These are phyloP conservation scores for Branchinecta lindahli DNA, from an alignment of 1,140 invertebrate species.

Conservation along the genomic window DNA sequence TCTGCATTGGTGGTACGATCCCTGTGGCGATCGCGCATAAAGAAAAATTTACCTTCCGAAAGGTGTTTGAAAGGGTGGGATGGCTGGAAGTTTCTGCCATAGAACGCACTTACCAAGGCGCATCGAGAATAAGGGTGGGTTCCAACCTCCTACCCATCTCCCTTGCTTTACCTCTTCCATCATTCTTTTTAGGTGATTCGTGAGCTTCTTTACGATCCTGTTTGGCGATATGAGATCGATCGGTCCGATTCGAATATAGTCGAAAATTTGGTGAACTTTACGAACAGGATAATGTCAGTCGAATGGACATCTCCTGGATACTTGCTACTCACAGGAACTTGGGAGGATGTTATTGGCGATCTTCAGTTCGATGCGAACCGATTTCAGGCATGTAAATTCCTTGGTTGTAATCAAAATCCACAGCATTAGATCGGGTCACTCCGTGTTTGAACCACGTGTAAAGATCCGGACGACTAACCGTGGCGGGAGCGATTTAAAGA, in stretches of 20 bases:
- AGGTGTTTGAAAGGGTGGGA: conserved; percentile 76
- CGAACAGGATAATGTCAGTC: conserved; percentile 55
- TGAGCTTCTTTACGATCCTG: conserved; percentile 56
- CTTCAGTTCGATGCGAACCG: conserved; percentile 49
- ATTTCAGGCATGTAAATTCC: conserved; percentile 41
- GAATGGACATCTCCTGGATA: conserved; percentile 37
- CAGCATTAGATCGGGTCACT: too few relatives aligned
- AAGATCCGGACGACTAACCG: too few relatives aligned
- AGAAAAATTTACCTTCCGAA: conserved; percentile 66
- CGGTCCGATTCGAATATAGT: conserved; percentile 36
- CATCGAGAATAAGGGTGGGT: too few relatives aligned
- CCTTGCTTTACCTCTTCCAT: too few relatives aligned
- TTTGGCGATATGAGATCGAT: conserved; percentile 60
- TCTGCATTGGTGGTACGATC: conserved; percentile 72
- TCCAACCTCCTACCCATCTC: too few relatives aligned
- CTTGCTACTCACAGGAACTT: conserved; percentile 64
- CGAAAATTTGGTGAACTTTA: conserved; percentile 60
- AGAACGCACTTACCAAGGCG: too few relatives aligned
- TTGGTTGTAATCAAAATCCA: too few relatives aligned
- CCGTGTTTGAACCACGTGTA: too few relatives aligned
- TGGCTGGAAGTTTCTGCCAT: conserved; percentile 65
- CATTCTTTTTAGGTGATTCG: conserved; percentile 38
- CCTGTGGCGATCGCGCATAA: conserved; percentile 61
- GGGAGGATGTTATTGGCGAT: conserved; percentile 65
- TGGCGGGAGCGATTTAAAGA: too few relatives aligned